Evolutionary conservation across 2,888 invertebrate species (phyloP).

Genomic region (Chloroclystis v-ata): DNA sequence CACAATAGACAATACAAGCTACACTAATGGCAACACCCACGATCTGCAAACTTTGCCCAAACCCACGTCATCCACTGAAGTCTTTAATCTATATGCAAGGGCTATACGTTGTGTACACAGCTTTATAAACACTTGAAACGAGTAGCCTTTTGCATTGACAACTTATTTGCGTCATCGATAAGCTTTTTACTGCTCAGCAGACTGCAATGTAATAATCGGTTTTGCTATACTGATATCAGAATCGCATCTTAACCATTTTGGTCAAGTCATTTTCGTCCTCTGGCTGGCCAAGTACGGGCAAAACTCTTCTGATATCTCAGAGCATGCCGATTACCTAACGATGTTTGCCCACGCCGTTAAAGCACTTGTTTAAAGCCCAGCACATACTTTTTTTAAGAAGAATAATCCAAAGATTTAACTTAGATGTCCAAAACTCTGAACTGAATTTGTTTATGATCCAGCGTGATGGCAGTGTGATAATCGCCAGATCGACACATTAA

Average conservation of each 20-base stretch:
- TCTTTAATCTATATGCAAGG: constrained; percentile 19
- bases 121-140: constrained; percentile 22
- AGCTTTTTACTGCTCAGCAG: background rate
- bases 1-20: constrained; percentile 32
- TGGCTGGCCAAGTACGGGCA: no score
- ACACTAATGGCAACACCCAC: constrained; percentile 49
- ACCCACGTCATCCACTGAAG: constrained; percentile 23
- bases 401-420: no score
- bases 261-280: no score
- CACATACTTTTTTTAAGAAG: no score
- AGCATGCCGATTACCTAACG: no score
- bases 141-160: constrained; percentile 24
- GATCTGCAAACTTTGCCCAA: constrained; percentile 37
- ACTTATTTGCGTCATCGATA: constrained; percentile 26
- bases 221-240: background rate
- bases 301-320: no score
- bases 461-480: no score
- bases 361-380: no score
- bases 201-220: background rate
- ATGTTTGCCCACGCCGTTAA: no score
- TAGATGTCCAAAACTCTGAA: no score
- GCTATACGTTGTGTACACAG: constrained; percentile 20
- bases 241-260: no score
- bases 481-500: constrained; percentile 5
- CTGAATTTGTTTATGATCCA: no score